Evolutionary conservation across 2,888 invertebrate species (phyloP).

Genomic region (Vanessa cardui): DNA sequence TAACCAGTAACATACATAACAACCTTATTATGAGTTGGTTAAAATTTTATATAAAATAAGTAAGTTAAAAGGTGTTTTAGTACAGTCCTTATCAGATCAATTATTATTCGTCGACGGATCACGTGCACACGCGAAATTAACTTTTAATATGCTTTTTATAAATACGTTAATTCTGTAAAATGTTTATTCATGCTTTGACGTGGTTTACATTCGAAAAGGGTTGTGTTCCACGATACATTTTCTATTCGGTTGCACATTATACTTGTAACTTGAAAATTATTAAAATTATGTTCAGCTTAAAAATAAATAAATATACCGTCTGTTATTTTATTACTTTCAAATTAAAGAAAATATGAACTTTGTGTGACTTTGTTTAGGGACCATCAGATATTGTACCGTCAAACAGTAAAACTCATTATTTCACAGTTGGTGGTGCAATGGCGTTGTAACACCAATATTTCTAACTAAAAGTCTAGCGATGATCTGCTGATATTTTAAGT

Average conservation of each 20-base stretch:
- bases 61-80: constrained; percentile 49
- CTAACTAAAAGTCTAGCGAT: too few species aligned
- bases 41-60: constrained; percentile 9
- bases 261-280: background rate
- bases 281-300: background rate
- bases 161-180: background rate
- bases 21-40: background rate
- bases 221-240: constrained; percentile 19
- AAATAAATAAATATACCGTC: too few species aligned
- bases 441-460: too few species aligned
- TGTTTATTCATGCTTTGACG: constrained; percentile 25
- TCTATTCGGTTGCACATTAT: constrained; percentile 13
- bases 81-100: constrained; percentile 50
- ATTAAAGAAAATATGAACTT: too few species aligned
- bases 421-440: too few species aligned
- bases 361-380: too few species aligned
- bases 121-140: constrained; percentile 42
- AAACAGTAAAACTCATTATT: too few species aligned
- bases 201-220: constrained; percentile 21
- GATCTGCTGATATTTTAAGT: too few species aligned
- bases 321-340: too few species aligned
- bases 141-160: constrained; percentile 39
- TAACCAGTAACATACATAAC: background rate
- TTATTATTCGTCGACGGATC: constrained; percentile 45
- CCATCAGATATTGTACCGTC: too few species aligned